These are phyloP conservation scores for Thalassarche chlororhynchos DNA, from an alignment of 2,113 vertebrate genomes.

Conservation along the genomic window DNA sequence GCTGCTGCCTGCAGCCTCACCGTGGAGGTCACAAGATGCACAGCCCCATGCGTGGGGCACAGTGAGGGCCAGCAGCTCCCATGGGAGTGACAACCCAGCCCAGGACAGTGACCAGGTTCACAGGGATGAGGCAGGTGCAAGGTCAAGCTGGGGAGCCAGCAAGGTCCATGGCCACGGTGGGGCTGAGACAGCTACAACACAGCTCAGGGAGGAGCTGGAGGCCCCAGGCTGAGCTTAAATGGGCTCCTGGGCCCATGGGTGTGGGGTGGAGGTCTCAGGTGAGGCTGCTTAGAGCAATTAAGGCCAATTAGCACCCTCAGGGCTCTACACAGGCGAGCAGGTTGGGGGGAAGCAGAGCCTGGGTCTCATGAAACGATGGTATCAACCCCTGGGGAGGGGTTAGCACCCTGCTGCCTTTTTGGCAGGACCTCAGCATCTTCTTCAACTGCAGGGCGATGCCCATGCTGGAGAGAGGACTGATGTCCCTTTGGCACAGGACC, in stretches of 20 bases:
- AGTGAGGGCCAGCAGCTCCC: neutral
- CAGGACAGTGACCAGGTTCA: too few species aligned
- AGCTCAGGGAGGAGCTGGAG: accelerated
- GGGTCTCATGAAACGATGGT: neutral
- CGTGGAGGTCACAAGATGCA: accelerated
- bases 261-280: neutral
- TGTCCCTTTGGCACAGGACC: neutral
- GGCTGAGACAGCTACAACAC: neutral
- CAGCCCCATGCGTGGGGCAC: accelerated
- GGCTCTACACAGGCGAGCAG: neutral
- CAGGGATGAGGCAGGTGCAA: neutral
- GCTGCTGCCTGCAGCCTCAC: neutral
- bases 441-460: accelerated
- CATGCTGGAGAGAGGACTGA: accelerated
- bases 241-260: neutral
- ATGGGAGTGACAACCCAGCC: accelerated
- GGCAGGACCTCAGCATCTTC: neutral
- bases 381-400: too few species aligned
- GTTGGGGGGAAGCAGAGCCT: neutral
- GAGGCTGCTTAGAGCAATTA: neutral
- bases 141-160: too few species aligned
- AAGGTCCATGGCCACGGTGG: accelerated
- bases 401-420: neutral
- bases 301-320: neutral
- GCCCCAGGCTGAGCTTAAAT: neutral